These are phyloP conservation scores for Labrus mixtus DNA, from an alignment of 2,113 vertebrate genomes.

Conservation along the genomic window DNA sequence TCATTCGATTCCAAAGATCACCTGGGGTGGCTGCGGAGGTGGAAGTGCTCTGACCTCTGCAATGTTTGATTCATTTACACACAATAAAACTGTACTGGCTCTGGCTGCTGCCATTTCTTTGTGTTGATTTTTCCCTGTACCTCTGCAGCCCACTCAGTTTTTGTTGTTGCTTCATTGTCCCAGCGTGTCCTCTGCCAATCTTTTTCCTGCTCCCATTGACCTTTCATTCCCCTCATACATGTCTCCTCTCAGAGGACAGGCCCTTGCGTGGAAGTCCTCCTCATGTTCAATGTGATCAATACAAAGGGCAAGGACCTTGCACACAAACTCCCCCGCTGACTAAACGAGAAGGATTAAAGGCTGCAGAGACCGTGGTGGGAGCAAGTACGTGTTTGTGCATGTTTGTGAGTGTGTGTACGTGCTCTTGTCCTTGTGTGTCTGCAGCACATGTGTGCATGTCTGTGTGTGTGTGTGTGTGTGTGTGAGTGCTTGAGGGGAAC, in stretches of 20 bases:
- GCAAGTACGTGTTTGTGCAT: conserved; percentile 48
- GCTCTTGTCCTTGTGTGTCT: conserved; percentile 48
- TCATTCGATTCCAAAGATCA: conserved; percentile 73
- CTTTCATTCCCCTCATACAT: conserved; percentile 73
- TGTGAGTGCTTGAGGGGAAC: conserved; percentile 24
- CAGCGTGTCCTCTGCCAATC: conserved; percentile 64
- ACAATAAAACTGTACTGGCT: conserved; percentile 65
- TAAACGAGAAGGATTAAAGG: conserved; percentile 73
- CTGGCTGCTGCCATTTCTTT: conserved; percentile 44
- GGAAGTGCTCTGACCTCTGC: conserved; percentile 69
- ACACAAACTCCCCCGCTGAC: conserved; percentile 65
- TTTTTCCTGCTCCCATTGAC: conserved; percentile 68
- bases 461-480: conserved; percentile 26
- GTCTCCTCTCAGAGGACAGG: conserved; percentile 66
- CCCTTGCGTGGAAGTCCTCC: conserved; percentile 64
- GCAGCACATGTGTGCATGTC: conserved; percentile 24
- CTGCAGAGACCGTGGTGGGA: conserved; percentile 53
- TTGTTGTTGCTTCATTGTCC: conserved; percentile 59
- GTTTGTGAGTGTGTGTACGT: conserved; percentile 32
- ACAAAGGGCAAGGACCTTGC: conserved; percentile 75
- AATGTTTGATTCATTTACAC: conserved; percentile 73
- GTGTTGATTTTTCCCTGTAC: conserved; percentile 55
- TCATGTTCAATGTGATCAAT: conserved; percentile 80
- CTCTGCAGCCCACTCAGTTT: conserved; percentile 34
- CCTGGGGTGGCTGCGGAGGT: conserved; percentile 58